Conservation (phyloP, 1,140 invertebrate species). For the Drosophila kohkoa region DNA sequence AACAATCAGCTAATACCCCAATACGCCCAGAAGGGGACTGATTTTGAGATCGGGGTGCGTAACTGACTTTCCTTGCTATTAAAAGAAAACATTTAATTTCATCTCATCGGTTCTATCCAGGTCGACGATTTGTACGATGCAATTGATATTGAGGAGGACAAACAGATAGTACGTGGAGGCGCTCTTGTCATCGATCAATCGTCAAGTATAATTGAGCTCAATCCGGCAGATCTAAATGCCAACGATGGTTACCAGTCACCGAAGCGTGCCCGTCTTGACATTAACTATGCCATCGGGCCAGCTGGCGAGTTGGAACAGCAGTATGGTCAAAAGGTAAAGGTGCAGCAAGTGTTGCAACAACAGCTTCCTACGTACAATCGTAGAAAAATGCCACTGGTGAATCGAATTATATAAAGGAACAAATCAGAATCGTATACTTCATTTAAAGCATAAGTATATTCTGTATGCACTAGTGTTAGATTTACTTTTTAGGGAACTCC, state of each 20-base stretch:
- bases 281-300: constrained; percentile 81
- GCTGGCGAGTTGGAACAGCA: constrained; percentile 77
- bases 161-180: constrained; percentile 85
- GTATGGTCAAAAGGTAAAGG: constrained; percentile 74
- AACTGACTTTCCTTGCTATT: not conserved
- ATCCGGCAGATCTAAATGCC: constrained; percentile 77
- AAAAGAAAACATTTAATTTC: no score
- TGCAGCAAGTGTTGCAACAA: constrained; percentile 62
- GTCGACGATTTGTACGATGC: constrained; percentile 86
- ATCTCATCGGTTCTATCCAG: constrained; percentile 33
- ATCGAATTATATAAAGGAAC: constrained; percentile 85
- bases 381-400: constrained; percentile 87
- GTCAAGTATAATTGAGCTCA: constrained; percentile 73
- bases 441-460: constrained; percentile 20
- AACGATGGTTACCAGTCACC: constrained; percentile 68
- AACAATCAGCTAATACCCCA: constrained; percentile 48
- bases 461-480: constrained; percentile 57
- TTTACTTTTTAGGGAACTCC: constrained; percentile 36
- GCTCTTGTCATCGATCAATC: constrained; percentile 52
- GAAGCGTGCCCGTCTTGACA: constrained; percentile 76
- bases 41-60: constrained; percentile 82
- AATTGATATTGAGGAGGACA: constrained; percentile 86
- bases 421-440: not conserved
- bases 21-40: constrained; percentile 49
- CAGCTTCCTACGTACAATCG: constrained; percentile 83